Percentiles rank a stretch among this genome's conserved stretches.
Evolutionary conservation across 2,797 vertebrate genomes (phyloP).

Genomic region (Poeciliopsis presidionis): DNA sequence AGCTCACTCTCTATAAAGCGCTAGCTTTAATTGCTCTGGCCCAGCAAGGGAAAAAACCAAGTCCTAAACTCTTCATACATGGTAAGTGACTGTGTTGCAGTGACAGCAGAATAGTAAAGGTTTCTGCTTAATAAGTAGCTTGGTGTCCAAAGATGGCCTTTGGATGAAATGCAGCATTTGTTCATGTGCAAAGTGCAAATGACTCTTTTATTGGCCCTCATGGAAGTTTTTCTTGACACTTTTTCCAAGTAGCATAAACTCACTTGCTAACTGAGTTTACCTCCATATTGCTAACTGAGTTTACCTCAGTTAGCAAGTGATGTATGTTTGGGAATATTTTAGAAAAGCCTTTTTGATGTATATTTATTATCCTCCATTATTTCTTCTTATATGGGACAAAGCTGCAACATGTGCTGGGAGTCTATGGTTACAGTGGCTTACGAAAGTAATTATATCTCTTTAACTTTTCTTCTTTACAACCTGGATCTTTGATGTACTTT

Average conservation of each 20-base stretch:
- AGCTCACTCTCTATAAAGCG: constrained; percentile 80
- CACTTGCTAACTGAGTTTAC: too few relatives aligned
- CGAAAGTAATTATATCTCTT: background rate
- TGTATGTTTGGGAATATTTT: background rate
- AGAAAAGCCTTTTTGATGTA: background rate
- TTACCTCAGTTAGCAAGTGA: background rate
- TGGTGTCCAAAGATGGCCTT: constrained; percentile 38
- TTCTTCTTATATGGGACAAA: background rate
- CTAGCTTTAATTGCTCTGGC: constrained; percentile 82
- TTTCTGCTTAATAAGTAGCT: constrained; percentile 64
- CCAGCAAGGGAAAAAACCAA: constrained; percentile 84
- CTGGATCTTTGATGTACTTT: background rate
- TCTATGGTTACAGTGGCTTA: background rate
- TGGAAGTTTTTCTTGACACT: background rate
- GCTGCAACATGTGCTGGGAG: background rate
- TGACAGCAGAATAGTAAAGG: constrained; percentile 36
- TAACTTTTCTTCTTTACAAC: background rate
- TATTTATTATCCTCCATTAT: background rate
- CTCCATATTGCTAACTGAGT: too few relatives aligned
- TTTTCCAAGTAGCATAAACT: background rate
- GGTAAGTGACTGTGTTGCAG: constrained; percentile 60
- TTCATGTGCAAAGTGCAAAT: constrained; percentile 7
- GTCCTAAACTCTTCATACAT: constrained; percentile 80
- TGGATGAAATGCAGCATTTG: constrained; percentile 1
- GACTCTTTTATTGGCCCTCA: constrained; percentile 33